These are phyloP conservation scores for Haliclona indistincta DNA, from an alignment of 37 sponge, comb jelly and placozoan species.

Conservation along the genomic window DNA sequence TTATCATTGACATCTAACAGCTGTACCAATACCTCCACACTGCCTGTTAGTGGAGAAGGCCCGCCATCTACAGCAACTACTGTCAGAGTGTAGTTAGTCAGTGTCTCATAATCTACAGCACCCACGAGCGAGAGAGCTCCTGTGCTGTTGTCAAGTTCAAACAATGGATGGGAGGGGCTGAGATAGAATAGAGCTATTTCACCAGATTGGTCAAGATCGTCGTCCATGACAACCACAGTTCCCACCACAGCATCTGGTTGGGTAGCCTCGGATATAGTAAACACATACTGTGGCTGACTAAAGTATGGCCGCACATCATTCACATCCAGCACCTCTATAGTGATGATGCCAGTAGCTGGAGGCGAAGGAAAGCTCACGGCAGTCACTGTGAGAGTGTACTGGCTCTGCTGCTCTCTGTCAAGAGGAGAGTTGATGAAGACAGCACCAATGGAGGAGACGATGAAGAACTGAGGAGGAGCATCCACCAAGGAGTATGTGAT, in stretches of 20 bases:
- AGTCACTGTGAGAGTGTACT: constrained; percentile 16
- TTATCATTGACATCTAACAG: constrained; percentile 84
- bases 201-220: constrained; percentile 34
- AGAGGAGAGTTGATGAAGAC: constrained; percentile 17
- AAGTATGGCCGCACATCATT: constrained; percentile 41
- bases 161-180: background rate
- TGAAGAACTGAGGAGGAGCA: constrained; percentile 21
- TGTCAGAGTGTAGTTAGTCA: constrained; percentile 23
- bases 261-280: constrained; percentile 47
- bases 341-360: constrained; percentile 32
- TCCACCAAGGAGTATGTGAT: constrained; percentile 39
- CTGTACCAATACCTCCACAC: constrained; percentile 27
- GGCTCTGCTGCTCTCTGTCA: constrained; percentile 33
- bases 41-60: constrained; percentile 29
- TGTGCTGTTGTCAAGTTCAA: constrained; percentile 39
- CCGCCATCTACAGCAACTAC: constrained; percentile 63
- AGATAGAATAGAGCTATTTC: constrained; percentile 5
- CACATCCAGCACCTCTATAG: constrained; percentile 37
- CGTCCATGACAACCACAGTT: constrained; percentile 32
- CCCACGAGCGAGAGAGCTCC: constrained; percentile 23
- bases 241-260: constrained; percentile 16
- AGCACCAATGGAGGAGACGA: constrained; percentile 46
- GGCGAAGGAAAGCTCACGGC: constrained; percentile 20
- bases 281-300: constrained; percentile 8
- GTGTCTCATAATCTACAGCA: constrained; percentile 51